phyloP scores from a whole-genome alignment of 2,797 vertebrate genomes.

The Alosa sapidissima region DNA sequence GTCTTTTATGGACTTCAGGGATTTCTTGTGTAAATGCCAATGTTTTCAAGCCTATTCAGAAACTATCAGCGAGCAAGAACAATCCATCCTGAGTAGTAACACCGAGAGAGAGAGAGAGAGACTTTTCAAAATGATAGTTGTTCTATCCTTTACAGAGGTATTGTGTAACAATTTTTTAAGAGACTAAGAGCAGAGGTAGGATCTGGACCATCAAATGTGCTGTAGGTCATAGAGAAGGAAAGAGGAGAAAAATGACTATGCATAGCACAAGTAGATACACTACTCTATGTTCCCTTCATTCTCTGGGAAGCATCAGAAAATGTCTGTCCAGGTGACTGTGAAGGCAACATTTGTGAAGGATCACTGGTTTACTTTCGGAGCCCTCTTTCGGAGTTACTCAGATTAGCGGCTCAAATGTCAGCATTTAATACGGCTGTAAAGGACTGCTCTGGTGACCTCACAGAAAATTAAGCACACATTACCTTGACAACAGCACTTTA shows the following conservation, averaged over 20 bases:
- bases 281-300: not conserved
- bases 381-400: not conserved
- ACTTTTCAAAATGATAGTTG: not conserved
- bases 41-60: not conserved
- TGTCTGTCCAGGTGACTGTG: not conserved
- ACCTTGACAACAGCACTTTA: constrained; percentile 2
- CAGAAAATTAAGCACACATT: constrained; percentile 16
- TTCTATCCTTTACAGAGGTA: not conserved
- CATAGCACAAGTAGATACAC: too few species aligned
- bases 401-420: constrained; percentile 7
- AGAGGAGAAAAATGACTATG: not conserved
- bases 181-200: not conserved
- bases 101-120: constrained; percentile 4
- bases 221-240: not conserved
- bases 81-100: not conserved
- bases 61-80: not conserved
- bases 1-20: not conserved
- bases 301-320: not conserved
- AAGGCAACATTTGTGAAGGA: constrained; percentile 9
- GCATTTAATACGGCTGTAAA: constrained; percentile 17
- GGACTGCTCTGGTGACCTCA: not conserved
- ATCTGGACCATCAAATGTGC: not conserved
- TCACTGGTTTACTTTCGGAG: constrained; percentile 3
- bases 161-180: not conserved
- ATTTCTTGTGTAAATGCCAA: not conserved